These are phyloP conservation scores for Felis catus DNA, from an alignment of 2,113 vertebrate genomes.

Conservation along the genomic window DNA sequence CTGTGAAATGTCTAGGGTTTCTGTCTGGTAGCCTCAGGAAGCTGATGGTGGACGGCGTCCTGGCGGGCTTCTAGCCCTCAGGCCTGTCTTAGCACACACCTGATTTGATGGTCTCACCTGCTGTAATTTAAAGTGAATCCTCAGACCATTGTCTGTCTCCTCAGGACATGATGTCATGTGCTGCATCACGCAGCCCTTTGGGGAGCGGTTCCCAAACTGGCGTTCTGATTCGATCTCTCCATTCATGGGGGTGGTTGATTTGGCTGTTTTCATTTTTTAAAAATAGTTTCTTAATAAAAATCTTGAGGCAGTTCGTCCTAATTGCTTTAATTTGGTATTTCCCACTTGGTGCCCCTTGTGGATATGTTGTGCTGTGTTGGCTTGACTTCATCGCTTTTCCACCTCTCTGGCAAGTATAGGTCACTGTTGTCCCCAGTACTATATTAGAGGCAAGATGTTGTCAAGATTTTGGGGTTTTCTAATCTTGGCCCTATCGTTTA, in stretches of 20 bases:
- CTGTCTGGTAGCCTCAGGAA: not conserved
- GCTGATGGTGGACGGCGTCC: not conserved
- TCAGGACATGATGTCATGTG: slow-evolving; percentile 34
- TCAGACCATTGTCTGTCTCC: not conserved
- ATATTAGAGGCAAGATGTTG: not conserved
- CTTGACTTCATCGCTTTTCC: not conserved
- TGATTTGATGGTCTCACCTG: not conserved
- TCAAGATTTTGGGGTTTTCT: not conserved
- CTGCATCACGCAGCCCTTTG: not conserved
- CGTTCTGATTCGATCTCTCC: not conserved
- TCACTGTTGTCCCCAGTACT: not conserved
- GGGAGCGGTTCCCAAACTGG: not conserved
- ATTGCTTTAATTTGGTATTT: slow-evolving; percentile 26
- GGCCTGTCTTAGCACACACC: not conserved
- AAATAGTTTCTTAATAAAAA: slow-evolving; percentile 51
- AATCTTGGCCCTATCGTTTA: not conserved
- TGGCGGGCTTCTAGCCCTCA: not conserved
- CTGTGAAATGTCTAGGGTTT: not conserved
- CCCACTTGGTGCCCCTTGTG: not conserved
- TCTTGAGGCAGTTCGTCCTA: not conserved
- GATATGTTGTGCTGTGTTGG: not conserved
- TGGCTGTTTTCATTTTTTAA: slow-evolving; percentile 27
- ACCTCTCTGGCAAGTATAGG: not conserved
- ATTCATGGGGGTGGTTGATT: slow-evolving; percentile 7
- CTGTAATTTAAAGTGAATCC: slow-evolving; percentile 21